A percentile compares a stretch with the other conserved stretches of the same genome.
Conservation (phyloP, 2,888 invertebrate genomes). For the Megamerina dolium region DNA sequence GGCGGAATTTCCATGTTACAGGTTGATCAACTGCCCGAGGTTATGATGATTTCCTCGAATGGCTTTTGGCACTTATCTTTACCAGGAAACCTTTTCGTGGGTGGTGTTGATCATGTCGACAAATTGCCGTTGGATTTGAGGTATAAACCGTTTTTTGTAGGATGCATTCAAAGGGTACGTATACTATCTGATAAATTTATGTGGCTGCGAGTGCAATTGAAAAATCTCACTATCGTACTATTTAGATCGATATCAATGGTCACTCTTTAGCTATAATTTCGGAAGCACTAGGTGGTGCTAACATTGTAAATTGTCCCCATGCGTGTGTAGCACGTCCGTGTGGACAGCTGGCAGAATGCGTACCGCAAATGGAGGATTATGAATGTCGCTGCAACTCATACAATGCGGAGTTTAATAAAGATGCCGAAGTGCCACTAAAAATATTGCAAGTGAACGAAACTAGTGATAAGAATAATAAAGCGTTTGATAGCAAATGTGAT, state of each 20-base stretch:
- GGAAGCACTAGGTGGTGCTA: conserved; percentile 82
- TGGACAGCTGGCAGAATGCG: conserved; percentile 53
- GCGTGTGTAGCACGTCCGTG: conserved; percentile 59
- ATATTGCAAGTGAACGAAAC: conserved; percentile 26
- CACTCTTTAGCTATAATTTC: conserved; percentile 73
- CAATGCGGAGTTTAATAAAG: conserved; percentile 45
- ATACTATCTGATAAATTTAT: no score
- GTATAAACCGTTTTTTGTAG: conserved; percentile 72
- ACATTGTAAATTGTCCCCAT: conserved; percentile 86
- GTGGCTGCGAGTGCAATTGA: no score
- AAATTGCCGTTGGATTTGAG: conserved; percentile 73
- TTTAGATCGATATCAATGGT: conserved; percentile 78
- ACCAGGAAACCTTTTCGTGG: conserved; percentile 78
- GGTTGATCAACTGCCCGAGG: conserved; percentile 47
- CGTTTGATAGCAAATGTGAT: no score
- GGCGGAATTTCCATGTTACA: no score
- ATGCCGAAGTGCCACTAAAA: conserved; percentile 35
- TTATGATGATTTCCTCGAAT: conserved; percentile 49
- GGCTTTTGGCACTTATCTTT: conserved; percentile 67
- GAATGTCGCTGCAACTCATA: conserved; percentile 59
- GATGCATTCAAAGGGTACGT: conserved; percentile 84
- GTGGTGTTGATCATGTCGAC: conserved; percentile 79
- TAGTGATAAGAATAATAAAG: conserved; percentile 18
- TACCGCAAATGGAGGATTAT: conserved; percentile 56
- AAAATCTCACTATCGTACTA: no score